Evolutionary conservation across 2,888 invertebrate species (phyloP).

Genomic region (Neria commutata): DNA sequence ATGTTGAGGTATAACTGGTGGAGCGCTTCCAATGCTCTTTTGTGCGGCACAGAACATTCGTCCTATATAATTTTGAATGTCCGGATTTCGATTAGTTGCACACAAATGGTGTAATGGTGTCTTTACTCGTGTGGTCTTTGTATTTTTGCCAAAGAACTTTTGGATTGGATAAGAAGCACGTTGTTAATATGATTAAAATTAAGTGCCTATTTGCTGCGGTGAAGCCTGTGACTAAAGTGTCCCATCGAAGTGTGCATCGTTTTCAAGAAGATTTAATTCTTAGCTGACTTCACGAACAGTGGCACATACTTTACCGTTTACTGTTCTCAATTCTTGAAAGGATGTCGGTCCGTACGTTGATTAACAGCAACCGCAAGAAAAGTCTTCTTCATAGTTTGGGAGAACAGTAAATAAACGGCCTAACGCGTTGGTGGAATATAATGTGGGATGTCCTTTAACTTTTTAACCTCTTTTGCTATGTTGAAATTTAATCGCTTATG

Average conservation of each 20-base stretch:
- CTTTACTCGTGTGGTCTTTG: neutral
- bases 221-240: neutral
- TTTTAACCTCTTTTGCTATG: too few species aligned
- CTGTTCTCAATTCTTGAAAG: too few species aligned
- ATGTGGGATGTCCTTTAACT: too few species aligned
- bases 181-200: neutral
- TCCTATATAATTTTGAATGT: neutral
- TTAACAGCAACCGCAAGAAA: too few species aligned
- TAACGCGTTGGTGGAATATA: too few species aligned
- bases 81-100: neutral
- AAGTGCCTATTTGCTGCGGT: neutral
- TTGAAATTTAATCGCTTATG: too few species aligned
- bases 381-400: too few species aligned
- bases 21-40: neutral
- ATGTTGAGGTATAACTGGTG: neutral
- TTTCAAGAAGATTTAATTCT: neutral
- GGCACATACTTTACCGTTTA: too few species aligned
- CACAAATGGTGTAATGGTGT: neutral
- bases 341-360: too few species aligned
- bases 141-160: neutral
- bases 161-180: neutral
- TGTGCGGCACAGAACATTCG: neutral
- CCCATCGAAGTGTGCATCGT: neutral
- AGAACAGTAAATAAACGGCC: too few species aligned
- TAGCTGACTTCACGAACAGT: neutral